phyloP scores from a whole-genome alignment of 2,797 vertebrate genomes.

The Phataginus tricuspis region DNA sequence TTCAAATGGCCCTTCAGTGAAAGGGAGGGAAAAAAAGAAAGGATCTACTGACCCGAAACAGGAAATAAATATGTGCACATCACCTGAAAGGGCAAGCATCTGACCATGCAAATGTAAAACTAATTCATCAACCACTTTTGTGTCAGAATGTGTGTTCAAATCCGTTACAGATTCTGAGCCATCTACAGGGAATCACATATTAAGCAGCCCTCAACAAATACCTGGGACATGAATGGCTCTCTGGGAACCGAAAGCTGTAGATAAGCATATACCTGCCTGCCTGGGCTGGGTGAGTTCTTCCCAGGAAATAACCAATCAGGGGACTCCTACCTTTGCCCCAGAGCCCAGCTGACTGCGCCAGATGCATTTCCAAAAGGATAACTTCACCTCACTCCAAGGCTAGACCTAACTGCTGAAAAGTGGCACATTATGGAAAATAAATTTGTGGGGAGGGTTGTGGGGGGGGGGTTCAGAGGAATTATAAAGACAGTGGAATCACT shows the following conservation, averaged over 20 bases:
- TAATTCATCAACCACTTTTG: neutral
- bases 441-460: neutral
- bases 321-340: neutral
- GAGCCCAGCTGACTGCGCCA: neutral
- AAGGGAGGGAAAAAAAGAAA: neutral
- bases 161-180: neutral
- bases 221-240: neutral
- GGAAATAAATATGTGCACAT: neutral
- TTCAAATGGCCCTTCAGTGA: neutral
- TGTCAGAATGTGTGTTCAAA: neutral
- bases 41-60: neutral
- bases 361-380: neutral
- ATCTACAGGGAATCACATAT: neutral
- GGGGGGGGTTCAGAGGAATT: neutral
- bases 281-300: neutral
- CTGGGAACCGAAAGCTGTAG: too few relatives aligned
- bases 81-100: neutral
- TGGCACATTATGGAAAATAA: neutral
- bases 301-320: neutral
- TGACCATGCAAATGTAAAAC: neutral
- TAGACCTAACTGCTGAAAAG: neutral
- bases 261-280: too few relatives aligned
- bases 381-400: neutral
- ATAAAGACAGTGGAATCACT: neutral
- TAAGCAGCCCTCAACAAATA: neutral